Evolutionary conservation across 2,113 vertebrate genomes (phyloP).

Genomic region (Heterocephalus glaber): DNA sequence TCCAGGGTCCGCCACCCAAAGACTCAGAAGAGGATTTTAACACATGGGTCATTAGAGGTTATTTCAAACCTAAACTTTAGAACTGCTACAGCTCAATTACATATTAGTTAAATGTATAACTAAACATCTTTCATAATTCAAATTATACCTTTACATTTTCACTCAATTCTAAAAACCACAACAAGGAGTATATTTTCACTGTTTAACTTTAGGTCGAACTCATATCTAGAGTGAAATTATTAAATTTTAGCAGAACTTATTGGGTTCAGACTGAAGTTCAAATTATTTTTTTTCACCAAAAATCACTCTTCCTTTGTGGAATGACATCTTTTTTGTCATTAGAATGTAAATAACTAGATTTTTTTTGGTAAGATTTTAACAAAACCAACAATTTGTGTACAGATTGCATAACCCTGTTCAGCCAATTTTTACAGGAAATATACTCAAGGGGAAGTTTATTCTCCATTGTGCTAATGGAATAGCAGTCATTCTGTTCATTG

Average conservation of each 20-base stretch:
- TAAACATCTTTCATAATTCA: neutral
- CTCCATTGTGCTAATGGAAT: neutral
- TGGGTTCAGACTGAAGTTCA: neutral
- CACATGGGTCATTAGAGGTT: too few relatives aligned
- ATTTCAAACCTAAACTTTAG: too few relatives aligned
- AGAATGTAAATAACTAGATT: neutral
- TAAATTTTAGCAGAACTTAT: neutral
- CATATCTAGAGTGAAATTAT: neutral
- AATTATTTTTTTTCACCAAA: neutral
- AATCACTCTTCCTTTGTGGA: neutral
- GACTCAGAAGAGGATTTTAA: neutral
- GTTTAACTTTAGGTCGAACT: neutral
- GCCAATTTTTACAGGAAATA: neutral
- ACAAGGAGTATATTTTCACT: neutral
- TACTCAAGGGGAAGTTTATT: neutral
- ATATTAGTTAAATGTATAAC: too few relatives aligned
- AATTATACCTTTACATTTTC: neutral
- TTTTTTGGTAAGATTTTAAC: neutral
- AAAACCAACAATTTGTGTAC: neutral
- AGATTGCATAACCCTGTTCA: neutral
- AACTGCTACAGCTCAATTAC: neutral
- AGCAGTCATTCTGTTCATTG: neutral
- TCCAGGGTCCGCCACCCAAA: neutral
- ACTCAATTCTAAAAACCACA: neutral
- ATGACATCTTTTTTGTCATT: neutral